Evolutionary conservation across 1,140 invertebrate genomes (phyloP).

Genomic region (Drosophila orosa): DNA sequence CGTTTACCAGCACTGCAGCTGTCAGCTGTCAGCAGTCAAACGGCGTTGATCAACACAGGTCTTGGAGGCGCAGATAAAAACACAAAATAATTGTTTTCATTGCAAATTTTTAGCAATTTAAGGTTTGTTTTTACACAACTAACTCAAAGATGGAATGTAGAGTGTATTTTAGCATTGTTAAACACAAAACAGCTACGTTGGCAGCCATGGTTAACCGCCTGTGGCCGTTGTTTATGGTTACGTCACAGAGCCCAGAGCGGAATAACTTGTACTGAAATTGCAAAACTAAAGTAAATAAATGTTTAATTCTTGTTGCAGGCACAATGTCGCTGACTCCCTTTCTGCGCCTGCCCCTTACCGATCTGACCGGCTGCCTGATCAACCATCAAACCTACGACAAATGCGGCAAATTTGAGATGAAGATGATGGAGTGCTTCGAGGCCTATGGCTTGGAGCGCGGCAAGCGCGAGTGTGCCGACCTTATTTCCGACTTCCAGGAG

Average conservation of each 20-base stretch:
- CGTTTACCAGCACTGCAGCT: constrained; percentile 13
- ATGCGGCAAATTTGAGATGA: constrained; percentile 88
- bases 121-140: constrained; percentile 27
- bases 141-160: no score
- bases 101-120: constrained; percentile 39
- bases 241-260: constrained; percentile 53
- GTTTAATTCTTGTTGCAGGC: constrained; percentile 6
- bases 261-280: neutral
- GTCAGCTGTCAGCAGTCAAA: constrained; percentile 11
- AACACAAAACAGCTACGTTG: neutral
- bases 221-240: constrained; percentile 62
- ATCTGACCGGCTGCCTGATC: constrained; percentile 87
- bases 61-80: constrained; percentile 14
- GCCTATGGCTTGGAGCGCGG: constrained; percentile 88
- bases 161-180: neutral
- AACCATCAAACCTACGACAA: constrained; percentile 87
- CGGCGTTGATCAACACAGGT: constrained; percentile 10
- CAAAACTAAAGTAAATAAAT: neutral
- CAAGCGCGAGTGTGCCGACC: constrained; percentile 85
- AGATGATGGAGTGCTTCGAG: constrained; percentile 89
- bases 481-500: constrained; percentile 88
- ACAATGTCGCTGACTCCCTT: constrained; percentile 86
- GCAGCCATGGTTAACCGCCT: neutral
- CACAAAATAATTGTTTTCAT: constrained; percentile 47
- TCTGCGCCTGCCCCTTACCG: constrained; percentile 88